Evolutionary conservation across 2,797 vertebrate genomes (phyloP).

Genomic region (Pempheris klunzingeri): DNA sequence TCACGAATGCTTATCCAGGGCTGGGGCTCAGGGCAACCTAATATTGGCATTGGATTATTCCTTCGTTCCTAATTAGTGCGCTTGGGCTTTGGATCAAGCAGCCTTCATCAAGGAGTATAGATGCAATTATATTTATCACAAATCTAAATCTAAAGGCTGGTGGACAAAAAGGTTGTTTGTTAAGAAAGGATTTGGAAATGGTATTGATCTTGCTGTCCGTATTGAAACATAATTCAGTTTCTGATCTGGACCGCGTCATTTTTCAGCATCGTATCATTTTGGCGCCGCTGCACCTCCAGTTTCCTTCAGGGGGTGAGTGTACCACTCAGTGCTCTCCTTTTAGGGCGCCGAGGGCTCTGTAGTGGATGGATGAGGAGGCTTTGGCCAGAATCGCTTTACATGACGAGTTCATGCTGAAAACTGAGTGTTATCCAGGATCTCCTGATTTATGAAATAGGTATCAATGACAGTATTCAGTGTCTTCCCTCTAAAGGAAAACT

Average conservation of each 20-base stretch:
- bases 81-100: conserved; percentile 50
- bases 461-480: conserved; percentile 21
- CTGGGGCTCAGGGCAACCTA: conserved; percentile 69
- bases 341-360: conserved; percentile 1
- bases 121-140: conserved; percentile 68
- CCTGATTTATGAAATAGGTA: no score
- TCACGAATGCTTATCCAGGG: conserved; percentile 71
- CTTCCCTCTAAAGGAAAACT: no score
- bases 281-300: not conserved
- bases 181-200: conserved; percentile 42
- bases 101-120: conserved; percentile 51
- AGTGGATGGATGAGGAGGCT: conserved; percentile 1
- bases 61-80: conserved; percentile 71
- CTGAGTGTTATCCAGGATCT: not conserved
- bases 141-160: conserved; percentile 54
- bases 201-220: conserved; percentile 45
- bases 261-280: conserved; percentile 4
- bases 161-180: conserved; percentile 49
- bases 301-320: conserved; percentile 11
- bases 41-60: conserved; percentile 75
- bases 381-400: not conserved
- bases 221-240: conserved; percentile 36
- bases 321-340: conserved; percentile 2
- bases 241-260: not conserved
- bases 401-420: conserved; percentile 4